Base-by-base conservation (phyloP, 2,113 vertebrate species). In the Ellobius talpinus region DNA sequence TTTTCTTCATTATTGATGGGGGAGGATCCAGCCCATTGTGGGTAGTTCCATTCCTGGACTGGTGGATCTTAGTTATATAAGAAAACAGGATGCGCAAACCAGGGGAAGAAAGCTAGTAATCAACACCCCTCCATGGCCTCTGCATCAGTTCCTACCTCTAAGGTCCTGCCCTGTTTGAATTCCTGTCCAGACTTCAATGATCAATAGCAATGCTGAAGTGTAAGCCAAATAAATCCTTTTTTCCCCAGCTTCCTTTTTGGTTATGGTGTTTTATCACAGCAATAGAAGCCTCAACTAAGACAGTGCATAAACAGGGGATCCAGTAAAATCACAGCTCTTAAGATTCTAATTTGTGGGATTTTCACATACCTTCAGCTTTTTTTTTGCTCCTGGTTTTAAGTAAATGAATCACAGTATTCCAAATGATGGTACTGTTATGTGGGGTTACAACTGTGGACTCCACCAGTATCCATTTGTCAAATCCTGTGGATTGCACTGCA, bases 401-500 rank as follows among this genome's bases (percentile, higher is more conserved):
- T 5, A 24, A 55, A 73, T 21, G 55, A 81, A 50, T 17, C 78
- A 11, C n/a, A 24, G 45, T 14, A 6, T 2, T 4, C 8, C 1
- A 23, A 42, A 50, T 7, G 7, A 21, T 24, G n/a, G 5, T 21
- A 0, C 2, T 33, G 0, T 47, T 14, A 29, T 5, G 0, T 16
- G 58, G 9, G 7, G 13, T 61, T 12, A 1, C 1, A 14, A 11
- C 0, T 3, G 47, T 5, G 2, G 33, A 10, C 3, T 12, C 12
- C 0, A 8, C 31, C 45, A 17, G 16, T 9, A 5, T 1, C 1
- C 9, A 1, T 55, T 52, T 21, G 17, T 55, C 16, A 8, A 45
- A 47, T 21, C 7, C 63, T 66, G 11, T 1, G 24, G 24, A 8
- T 3, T 10, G 10, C 8, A 26, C 39, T 2, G 0, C 0, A 1